Base-by-base conservation (phyloP, 2,888 invertebrate species). In the Aporophyla lueneburgensis region DNA sequence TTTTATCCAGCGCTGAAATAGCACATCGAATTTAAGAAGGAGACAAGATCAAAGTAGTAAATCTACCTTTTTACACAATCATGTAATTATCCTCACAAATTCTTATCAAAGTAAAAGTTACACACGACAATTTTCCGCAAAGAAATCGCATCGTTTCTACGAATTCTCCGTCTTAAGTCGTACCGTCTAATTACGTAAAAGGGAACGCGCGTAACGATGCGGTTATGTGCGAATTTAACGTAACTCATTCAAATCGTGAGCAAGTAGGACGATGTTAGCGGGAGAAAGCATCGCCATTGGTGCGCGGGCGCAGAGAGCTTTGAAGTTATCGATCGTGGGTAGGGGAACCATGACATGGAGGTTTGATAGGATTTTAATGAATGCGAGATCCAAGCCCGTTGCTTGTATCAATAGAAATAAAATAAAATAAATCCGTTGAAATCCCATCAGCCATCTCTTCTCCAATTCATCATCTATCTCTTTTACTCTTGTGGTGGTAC, bases 181-280 rank as follows among this genome's bases (percentile, higher is more conserved):
- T 72, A 61, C 53, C 70, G 54, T 81, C 88, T 84, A 77, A 80
- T 86, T 87, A 74, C 56, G 63, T 80, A 75, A 80, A 73, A 62
- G 62, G 49, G 33, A 40, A 61, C 61, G 54, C 53, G 61, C 27
- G 72, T 62, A 59, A 74, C 59, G 68, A 53, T 53, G 51, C 16
- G 59, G 21, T 81, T 74, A 75, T 74, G 69, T 70, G 76, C n/a
- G 65, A 77, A 66, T 82, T 76, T 82, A 56, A 59, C 61, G 74
- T 86, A 84, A 82, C 9, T 85, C 85, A 79, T 82, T 76, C 76
- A 87, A 86, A 87, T 86, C 65, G 62, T n/a, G 58, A 61, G 65
- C 67, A 87, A 86, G 88, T 86, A 54, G 87, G 82, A 63, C 88
- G 49, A 76, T 49, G 66, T 88, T 87, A 88, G 87, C 68, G 62